These are phyloP conservation scores for Leptatherina wallacei DNA, from an alignment of 2,797 vertebrate species.

Conservation along the genomic window DNA sequence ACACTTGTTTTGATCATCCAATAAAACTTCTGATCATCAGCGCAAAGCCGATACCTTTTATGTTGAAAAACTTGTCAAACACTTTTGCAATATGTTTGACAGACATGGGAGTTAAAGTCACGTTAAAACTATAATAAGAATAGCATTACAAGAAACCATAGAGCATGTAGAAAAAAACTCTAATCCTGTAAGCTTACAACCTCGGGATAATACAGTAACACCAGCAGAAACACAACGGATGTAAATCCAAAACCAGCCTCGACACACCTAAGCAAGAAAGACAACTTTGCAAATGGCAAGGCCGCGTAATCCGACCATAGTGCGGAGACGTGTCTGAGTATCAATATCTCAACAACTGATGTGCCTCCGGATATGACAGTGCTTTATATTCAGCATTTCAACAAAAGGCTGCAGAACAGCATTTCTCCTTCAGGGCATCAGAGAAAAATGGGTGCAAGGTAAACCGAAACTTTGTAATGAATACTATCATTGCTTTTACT, in stretches of 20 bases:
- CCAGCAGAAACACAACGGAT: conserved; percentile 38
- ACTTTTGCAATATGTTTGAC: conserved; percentile 12
- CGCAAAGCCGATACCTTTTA: not conserved
- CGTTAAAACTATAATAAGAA: conserved; percentile 16
- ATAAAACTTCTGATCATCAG: not conserved
- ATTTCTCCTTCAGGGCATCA: conserved; percentile 44
- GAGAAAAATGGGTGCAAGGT: conserved; percentile 49
- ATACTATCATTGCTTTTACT: conserved; percentile 48
- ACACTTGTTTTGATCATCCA: conserved; percentile 6
- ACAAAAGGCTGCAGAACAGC: conserved; percentile 52
- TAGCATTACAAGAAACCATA: not conserved
- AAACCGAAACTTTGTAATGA: conserved; percentile 51
- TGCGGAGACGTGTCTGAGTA: conserved; percentile 15
- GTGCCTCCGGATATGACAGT: conserved; percentile 40
- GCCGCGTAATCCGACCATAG: conserved; percentile 56
- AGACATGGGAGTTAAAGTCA: conserved; percentile 5
- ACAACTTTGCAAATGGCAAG: conserved; percentile 54
- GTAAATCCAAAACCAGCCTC: conserved; percentile 35
- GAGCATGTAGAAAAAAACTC: conserved; percentile 28
- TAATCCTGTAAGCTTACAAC: conserved; percentile 57
- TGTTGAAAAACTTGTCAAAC: conserved; percentile 13
- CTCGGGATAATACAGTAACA: conserved; percentile 25
- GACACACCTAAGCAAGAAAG: conserved; percentile 68
- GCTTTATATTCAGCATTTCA: conserved; percentile 46
- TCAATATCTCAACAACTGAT: conserved; percentile 41